Evolutionary conservation across 2,797 vertebrate genomes (phyloP), one percentile per base, ranked within the genome.

Genomic region (Microchirus variegatus): DNA sequence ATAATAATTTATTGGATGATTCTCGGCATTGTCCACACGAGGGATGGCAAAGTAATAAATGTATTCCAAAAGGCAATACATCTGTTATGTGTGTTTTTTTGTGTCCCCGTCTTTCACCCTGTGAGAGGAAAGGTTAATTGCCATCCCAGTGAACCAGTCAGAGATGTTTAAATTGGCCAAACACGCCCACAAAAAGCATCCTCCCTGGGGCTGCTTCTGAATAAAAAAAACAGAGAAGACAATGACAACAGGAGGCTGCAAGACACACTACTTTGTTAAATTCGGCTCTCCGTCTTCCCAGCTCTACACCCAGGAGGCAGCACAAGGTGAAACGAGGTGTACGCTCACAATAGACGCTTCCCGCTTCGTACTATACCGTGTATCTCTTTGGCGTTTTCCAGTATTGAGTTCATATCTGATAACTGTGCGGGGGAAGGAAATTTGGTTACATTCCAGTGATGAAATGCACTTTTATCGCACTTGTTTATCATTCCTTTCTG

Each of bases 81-180:
- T 61, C 41, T 15, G 11, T 42, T 63, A 44, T 51, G 22, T 16
- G 15, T 6, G 36, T 38, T 58, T 42, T 31, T 50, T 13, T 31
- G 46, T 16, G 45, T 45, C 59, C 31, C 58, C 46, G 26, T 59
- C 36, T 41, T 5, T 10, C 16, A 80, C 64, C 70, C 54, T 60
- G 40, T 45, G 45, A 81, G 55, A 59, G 55, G 40, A 75, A 79
- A 87, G 82, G 84, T 86, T 89, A 87, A 86, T 82, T 83, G 67
- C 49, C 9, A 50, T 75, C 67, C 48, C 58, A 31, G 38, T 59
- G 70, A 87, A 74, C 50, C 69, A 60, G 77, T 77, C 73, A 71
- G 72, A 63, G 52, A 78, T 62, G 53, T 75, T 81, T 74, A 77
- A 61, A 64, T 67, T 79, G 59, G 42, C 63, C 72, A 68, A 85